Evolutionary conservation across 2,888 invertebrate species (phyloP).

Genomic region (Drosophila flavopinicola): DNA sequence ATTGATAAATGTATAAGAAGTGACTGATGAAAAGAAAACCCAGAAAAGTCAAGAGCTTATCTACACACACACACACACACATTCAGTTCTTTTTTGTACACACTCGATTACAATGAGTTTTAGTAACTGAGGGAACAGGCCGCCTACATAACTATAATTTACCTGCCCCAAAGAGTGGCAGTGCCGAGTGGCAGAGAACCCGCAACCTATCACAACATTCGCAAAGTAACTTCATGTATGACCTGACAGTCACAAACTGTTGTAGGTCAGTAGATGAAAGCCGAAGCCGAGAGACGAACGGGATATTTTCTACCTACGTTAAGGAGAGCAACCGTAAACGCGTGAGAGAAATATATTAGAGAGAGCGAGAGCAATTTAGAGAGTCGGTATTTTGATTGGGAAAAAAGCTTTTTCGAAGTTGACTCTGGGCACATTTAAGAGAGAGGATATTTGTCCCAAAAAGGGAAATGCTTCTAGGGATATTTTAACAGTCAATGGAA

Average conservation of each 20-base stretch:
- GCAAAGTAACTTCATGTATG: constrained; percentile 57
- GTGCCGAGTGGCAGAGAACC: constrained; percentile 37
- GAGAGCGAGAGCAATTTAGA: constrained; percentile 7
- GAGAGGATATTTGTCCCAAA: constrained; percentile 49
- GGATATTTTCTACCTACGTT: constrained; percentile 13
- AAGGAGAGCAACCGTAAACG: constrained; percentile 2
- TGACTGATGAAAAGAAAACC: constrained; percentile 29
- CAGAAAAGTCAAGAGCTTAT: constrained; percentile 16
- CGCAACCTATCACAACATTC: constrained; percentile 75
- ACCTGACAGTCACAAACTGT: constrained; percentile 62
- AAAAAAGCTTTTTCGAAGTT: constrained; percentile 59
- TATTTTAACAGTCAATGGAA: constrained; percentile 30
- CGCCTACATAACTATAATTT: constrained; percentile 42
- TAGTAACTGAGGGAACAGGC: constrained; percentile 6
- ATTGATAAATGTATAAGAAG: constrained; percentile 22
- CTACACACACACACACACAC: neutral
- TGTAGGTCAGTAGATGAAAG: constrained; percentile 67
- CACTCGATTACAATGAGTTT: constrained; percentile 41
- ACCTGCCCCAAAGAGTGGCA: constrained; percentile 43
- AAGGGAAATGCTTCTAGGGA: constrained; percentile 6
- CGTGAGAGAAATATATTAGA: neutral
- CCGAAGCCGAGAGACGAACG: constrained; percentile 18
- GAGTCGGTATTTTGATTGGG: neutral
- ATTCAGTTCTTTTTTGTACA: constrained; percentile 6
- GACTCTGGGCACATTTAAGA: neutral